A percentile compares a stretch with the other conserved stretches of the same genome.
These are phyloP conservation scores for Ancistrus triradiatus DNA, from an alignment of 2,113 vertebrate species.

Conservation along the genomic window DNA sequence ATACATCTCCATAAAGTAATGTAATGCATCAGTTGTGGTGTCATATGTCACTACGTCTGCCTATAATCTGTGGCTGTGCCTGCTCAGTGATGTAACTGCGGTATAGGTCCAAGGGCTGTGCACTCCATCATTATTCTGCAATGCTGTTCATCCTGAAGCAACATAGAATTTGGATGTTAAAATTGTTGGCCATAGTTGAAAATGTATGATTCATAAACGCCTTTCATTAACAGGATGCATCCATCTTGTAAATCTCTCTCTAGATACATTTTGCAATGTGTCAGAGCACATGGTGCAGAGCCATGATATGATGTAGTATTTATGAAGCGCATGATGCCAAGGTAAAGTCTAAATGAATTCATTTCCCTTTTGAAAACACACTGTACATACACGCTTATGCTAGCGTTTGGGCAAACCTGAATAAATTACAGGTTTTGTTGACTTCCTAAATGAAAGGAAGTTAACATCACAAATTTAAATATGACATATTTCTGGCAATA, in stretches of 20 bases:
- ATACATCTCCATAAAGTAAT: not conserved
- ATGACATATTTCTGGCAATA: too few species aligned
- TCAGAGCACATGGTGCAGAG: constrained; percentile 19
- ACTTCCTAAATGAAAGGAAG: too few species aligned
- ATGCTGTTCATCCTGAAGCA: constrained; percentile 20
- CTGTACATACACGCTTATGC: too few species aligned
- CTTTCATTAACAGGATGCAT: constrained; percentile 32
- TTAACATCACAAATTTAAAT: too few species aligned
- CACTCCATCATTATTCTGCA: constrained; percentile 1
- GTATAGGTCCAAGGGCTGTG: constrained; percentile 16
- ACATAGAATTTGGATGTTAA: constrained; percentile 4
- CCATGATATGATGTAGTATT: not conserved
- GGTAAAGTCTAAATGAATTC: constrained; percentile 11
- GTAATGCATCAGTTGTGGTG: too few species aligned
- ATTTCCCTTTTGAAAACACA: too few species aligned
- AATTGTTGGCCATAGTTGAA: constrained; percentile 15
- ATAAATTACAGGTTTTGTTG: too few species aligned
- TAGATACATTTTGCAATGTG: constrained; percentile 12
- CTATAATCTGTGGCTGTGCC: not conserved
- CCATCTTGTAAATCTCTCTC: constrained; percentile 26
- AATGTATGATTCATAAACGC: constrained; percentile 33
- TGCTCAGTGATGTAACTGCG: constrained; percentile 37
- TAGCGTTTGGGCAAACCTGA: too few species aligned
- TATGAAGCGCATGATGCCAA: constrained; percentile 10
- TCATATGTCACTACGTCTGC: too few species aligned